Conservation (phyloP, 2,888 invertebrate species). For the Papilio gigon region DNA sequence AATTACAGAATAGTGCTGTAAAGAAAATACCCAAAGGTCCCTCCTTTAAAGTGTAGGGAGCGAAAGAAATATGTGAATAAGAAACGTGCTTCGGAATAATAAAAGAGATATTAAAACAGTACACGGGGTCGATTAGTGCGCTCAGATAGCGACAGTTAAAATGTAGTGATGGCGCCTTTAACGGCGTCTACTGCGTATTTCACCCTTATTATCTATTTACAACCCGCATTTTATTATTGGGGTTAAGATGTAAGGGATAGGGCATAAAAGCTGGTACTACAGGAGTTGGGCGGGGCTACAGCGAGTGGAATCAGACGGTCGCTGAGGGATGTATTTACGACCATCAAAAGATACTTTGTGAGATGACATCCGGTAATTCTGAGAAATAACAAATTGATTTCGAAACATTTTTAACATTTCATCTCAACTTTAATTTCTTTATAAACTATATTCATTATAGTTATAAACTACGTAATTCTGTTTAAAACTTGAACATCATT, state of each 20-base stretch:
- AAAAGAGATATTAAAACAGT: constrained; percentile 68
- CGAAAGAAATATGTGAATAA: constrained; percentile 34
- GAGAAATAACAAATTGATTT: constrained; percentile 65
- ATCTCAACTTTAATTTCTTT: constrained; percentile 7
- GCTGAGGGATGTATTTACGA: constrained; percentile 81
- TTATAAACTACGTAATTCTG: background rate
- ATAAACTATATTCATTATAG: background rate
- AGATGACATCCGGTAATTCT: constrained; percentile 76
- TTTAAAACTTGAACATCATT: background rate
- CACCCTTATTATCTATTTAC: constrained; percentile 82
- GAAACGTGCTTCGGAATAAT: constrained; percentile 49
- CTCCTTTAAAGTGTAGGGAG: constrained; percentile 18
- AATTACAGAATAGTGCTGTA: background rate
- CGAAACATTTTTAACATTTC: constrained; percentile 47
- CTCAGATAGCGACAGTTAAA: constrained; percentile 67
- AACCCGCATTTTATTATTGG: constrained; percentile 82
- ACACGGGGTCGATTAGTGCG: constrained; percentile 68
- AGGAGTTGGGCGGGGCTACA: constrained; percentile 65
- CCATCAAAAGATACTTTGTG: constrained; percentile 81
- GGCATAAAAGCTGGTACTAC: constrained; percentile 67
- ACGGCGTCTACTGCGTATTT: constrained; percentile 73
- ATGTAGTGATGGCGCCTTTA: constrained; percentile 72
- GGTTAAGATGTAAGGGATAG: constrained; percentile 74
- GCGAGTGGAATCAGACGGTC: constrained; percentile 71
- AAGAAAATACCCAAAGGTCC: constrained; percentile 3